Conservation (phyloP, 2,113 vertebrate species). For the Cnemophilus loriae region DNA sequence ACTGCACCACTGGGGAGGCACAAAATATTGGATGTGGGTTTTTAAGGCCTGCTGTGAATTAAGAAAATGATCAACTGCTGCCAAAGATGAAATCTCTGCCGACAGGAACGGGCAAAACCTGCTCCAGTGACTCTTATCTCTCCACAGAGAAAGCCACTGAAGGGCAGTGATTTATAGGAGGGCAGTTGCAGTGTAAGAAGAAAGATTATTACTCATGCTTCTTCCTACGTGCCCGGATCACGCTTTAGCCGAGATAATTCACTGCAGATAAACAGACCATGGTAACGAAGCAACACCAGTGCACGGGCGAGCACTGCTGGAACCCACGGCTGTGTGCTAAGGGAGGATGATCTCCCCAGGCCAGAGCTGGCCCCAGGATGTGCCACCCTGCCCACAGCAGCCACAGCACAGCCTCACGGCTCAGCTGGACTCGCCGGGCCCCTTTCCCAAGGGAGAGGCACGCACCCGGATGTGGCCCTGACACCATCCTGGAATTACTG, state of each 20-base stretch:
- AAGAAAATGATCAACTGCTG: slow-evolving; percentile 33
- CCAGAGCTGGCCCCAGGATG: not conserved
- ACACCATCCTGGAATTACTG: not conserved
- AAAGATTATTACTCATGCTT: not conserved
- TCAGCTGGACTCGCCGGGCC: not conserved
- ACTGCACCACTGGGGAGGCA: not conserved
- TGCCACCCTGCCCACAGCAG: not conserved
- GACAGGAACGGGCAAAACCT: not conserved
- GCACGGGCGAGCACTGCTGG: not conserved
- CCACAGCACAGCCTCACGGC: not conserved
- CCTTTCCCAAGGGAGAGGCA: not conserved
- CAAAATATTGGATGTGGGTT: not conserved
- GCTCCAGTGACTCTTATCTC: not conserved
- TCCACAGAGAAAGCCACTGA: not conserved
- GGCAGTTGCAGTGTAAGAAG: not conserved
- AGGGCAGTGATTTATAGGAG: slow-evolving; percentile 7
- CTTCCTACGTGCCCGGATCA: not conserved
- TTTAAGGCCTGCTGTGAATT: slow-evolving; percentile 44
- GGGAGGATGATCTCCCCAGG: not conserved
- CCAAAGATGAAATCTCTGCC: slow-evolving; percentile 7
- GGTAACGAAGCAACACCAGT: not conserved
- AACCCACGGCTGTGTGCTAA: not conserved
- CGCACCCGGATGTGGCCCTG: rapidly evolving
- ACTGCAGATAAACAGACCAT: not conserved
- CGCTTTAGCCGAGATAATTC: not conserved